Evolutionary conservation across 1,140 invertebrate species (phyloP).

Genomic region (Leguminivora glycinivorella): DNA sequence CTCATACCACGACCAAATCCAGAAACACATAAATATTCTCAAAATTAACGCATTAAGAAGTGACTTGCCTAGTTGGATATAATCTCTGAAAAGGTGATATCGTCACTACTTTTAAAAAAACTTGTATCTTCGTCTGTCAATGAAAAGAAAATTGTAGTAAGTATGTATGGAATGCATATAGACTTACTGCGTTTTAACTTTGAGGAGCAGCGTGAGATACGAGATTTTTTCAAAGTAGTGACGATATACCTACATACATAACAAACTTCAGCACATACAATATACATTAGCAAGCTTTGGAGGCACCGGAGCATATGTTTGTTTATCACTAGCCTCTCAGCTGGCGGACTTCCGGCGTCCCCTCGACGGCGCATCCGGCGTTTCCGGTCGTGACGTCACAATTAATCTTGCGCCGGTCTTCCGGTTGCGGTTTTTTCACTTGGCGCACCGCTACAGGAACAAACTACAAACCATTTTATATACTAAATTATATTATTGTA

Average conservation of each 20-base stretch:
- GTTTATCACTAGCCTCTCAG: conserved; percentile 19
- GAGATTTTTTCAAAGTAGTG: no score
- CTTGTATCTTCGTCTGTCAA: no score
- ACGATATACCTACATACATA: background rate
- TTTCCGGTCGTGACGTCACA: conserved; percentile 27
- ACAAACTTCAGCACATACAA: background rate
- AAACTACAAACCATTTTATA: background rate
- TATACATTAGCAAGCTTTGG: background rate
- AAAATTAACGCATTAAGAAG: no score
- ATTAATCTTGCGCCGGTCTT: conserved; percentile 28
- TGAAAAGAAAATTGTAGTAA: no score
- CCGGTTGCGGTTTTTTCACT: conserved; percentile 23
- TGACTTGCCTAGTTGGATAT: no score
- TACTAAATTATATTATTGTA: background rate
- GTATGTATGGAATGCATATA: no score
- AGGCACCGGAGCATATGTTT: conserved; percentile 14
- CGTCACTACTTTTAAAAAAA: no score
- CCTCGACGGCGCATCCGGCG: conserved; percentile 18
- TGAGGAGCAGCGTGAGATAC: no score
- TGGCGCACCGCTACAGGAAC: background rate
- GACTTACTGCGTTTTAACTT: no score
- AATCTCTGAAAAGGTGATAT: no score
- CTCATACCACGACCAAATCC: no score
- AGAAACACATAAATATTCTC: no score
- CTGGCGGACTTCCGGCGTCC: conserved; percentile 41